Percentiles rank a stretch among this genome's conserved stretches.
These are phyloP conservation scores for Sarcophaga variegata DNA, from an alignment of 2,888 invertebrate genomes.

Conservation along the genomic window DNA sequence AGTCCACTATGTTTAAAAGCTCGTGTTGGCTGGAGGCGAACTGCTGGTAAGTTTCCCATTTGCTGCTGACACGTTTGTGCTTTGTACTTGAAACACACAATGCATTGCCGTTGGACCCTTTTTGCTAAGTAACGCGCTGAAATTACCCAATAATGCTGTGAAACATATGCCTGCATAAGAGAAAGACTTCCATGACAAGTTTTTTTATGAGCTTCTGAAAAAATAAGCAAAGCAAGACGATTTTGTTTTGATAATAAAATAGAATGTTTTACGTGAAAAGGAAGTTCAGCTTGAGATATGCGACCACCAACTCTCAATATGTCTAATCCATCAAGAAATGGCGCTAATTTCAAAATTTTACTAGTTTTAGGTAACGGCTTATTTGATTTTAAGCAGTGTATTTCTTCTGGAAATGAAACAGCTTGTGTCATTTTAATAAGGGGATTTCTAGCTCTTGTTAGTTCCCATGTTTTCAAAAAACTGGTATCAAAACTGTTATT, in stretches of 20 bases:
- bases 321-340: constrained; percentile 25
- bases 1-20: constrained; percentile 49
- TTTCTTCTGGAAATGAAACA: constrained; percentile 27
- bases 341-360: constrained; percentile 10
- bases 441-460: neutral
- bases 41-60: constrained; percentile 52
- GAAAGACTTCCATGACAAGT: constrained; percentile 19
- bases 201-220: constrained; percentile 16
- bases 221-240: constrained; percentile 3
- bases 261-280: constrained; percentile 13
- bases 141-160: constrained; percentile 34
- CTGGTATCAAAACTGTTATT: neutral
- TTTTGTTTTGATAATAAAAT: constrained; percentile 23
- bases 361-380: neutral
- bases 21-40: constrained; percentile 40
- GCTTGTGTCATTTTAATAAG: constrained; percentile 41
- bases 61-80: constrained; percentile 17
- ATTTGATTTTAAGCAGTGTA: constrained; percentile 1
- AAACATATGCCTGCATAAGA: constrained; percentile 25
- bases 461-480: constrained; percentile 18
- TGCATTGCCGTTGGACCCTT: neutral
- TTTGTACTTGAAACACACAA: constrained; percentile 20
- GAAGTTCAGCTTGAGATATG: constrained; percentile 12
- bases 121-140: neutral
- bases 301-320: constrained; percentile 17